Evolutionary conservation across 2,113 vertebrate genomes (phyloP).

Genomic region (Psilopogon haemacephalus): DNA sequence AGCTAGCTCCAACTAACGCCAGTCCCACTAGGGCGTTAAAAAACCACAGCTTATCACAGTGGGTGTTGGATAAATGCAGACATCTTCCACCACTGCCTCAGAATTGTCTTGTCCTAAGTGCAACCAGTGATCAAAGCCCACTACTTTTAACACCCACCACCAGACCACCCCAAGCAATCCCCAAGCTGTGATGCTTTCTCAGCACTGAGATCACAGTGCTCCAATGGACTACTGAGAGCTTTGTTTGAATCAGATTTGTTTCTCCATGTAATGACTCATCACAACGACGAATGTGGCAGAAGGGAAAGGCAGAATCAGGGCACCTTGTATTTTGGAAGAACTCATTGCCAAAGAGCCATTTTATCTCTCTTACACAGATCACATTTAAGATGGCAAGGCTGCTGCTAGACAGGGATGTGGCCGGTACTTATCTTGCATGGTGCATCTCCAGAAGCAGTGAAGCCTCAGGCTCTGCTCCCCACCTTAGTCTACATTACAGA

Average conservation of each 20-base stretch:
- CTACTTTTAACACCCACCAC: not conserved
- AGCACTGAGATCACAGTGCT: not conserved
- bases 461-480: not conserved
- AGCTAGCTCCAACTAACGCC: not conserved
- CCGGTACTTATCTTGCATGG: not conserved
- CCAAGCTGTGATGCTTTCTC: not conserved
- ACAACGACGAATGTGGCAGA: not conserved
- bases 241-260: not conserved
- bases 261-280: not conserved
- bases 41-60: not conserved
- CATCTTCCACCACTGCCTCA: not conserved
- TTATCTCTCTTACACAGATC: not conserved
- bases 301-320: not conserved
- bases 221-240: not conserved
- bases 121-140: not conserved
- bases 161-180: not conserved
- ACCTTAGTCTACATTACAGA: not conserved
- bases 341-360: not conserved
- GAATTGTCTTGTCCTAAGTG: not conserved
- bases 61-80: not conserved
- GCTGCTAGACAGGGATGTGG: not conserved
- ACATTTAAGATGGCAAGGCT: not conserved
- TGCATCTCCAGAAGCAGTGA: not conserved
- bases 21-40: not conserved
- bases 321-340: not conserved